Conservation (phyloP, 2,888 invertebrate genomes). For the Notocelia uddmanniana region DNA sequence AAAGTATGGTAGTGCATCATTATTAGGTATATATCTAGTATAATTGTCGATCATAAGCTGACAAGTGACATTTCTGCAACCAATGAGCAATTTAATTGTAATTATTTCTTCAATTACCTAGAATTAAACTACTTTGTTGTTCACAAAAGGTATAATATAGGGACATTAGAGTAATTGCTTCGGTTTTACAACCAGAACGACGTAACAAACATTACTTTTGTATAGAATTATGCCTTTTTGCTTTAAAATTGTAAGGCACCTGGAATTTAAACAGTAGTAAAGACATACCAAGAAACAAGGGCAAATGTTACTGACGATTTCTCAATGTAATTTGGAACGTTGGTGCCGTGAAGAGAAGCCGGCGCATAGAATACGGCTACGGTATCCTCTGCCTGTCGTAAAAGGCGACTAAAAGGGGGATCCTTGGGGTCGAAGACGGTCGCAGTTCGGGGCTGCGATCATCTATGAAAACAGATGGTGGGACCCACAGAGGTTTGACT, state of each 20-base stretch:
- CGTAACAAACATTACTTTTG: background rate
- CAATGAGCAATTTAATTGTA: constrained; percentile 1
- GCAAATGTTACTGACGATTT: no score
- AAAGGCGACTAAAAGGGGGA: no score
- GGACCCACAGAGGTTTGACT: no score
- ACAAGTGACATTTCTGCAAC: background rate
- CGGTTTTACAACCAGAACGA: background rate
- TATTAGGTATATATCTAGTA: no score
- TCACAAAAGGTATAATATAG: background rate
- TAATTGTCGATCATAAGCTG: background rate
- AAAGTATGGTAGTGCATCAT: no score
- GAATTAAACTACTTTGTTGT: background rate
- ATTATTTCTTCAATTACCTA: constrained; percentile 12
- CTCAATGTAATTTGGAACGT: no score
- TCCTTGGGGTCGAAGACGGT: no score
- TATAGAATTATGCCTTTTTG: background rate
- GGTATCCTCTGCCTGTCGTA: no score
- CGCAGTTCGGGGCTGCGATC: no score
- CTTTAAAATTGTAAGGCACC: background rate
- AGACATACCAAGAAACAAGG: background rate
- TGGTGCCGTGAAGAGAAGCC: no score
- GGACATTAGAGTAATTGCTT: background rate
- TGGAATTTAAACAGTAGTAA: background rate
- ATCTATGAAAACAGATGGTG: no score
- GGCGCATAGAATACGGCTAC: no score